Percentiles rank a stretch among this genome's conserved stretches.
These are phyloP conservation scores for western clawed frog (Xenopus tropicalis) DNA, from an alignment of 2,113 vertebrate genomes.

Conservation along the genomic window UCB_Xtro_10.0 CM004445.2:116630501-116631000, in stretches of 20 bases:
- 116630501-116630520: no score
- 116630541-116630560: slow-evolving; percentile 74
- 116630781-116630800: slow-evolving; percentile 76
- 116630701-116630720: slow-evolving; percentile 83
- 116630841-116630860: neutral
- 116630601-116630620: slow-evolving; percentile 84
- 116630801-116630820: slow-evolving; percentile 86
- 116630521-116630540: slow-evolving; percentile 65
- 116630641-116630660: slow-evolving; percentile 81
- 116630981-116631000: no score
- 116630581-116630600: slow-evolving; percentile 70
- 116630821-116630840: slow-evolving; percentile 71
- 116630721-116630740: slow-evolving; percentile 63
- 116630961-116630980: no score
- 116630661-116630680: slow-evolving; percentile 65
- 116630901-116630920: no score
- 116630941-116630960: no score
- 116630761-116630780: slow-evolving; percentile 72
- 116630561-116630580: slow-evolving; percentile 85
- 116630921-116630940: no score
- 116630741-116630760: slow-evolving; percentile 82
- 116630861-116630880: no score
- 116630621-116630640: slow-evolving; percentile 55
- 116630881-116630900: no score
- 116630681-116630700: slow-evolving; percentile 65